Evolutionary conservation across 2,113 vertebrate species (phyloP), one percentile per base, ranked within the genome.

Genomic region (Strix uralensis): DNA sequence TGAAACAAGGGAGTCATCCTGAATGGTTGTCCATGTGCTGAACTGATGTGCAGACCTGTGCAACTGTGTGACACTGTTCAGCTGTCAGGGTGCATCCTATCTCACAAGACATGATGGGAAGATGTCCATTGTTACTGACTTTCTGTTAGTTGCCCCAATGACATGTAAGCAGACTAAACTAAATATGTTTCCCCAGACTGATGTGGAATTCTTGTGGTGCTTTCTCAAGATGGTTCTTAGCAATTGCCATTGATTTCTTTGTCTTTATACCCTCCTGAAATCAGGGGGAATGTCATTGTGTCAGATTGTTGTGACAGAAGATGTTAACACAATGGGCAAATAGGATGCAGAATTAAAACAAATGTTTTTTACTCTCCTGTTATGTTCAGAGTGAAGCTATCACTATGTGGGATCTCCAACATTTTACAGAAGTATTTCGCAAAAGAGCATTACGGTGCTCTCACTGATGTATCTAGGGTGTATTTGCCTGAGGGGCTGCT

Each of bases 101-200:
- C 46, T 89, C 34, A 34, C 10, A 23, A 17, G 42, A 88, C 7
- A 8, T 23, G 29, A 52, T 9, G 17, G 25, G 36, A 74, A 74
- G 21, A 14, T 59, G 13, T 15, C 32, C 19, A 11, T 32, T 49
- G 27, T 40, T 59, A 26, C 7, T 0, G 1, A 54, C 17, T n/a
- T 57, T 70, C 38, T 83, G 5, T 20, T 59, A 34, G 5, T 38
- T 38, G 27, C 2, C 27, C 10, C 11, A 36, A 2, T 34, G 36
- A 51, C 25, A 72, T 15, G 1, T 11, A 32, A n/a, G 18, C 0
- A 1, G 27, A 23, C 15, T 46, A 62, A 70, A 55, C 7, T 1
- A 49, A 74, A 20, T 12, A 34, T 6, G 2, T 20, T 80, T 47
- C 8, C 10, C 10, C 11, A 23, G 18, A 77, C 8, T 17, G 7